phyloP scores from a whole-genome alignment of 53 echinoderm and acorn worm genomes.

The Luidia sarsii region DNA sequence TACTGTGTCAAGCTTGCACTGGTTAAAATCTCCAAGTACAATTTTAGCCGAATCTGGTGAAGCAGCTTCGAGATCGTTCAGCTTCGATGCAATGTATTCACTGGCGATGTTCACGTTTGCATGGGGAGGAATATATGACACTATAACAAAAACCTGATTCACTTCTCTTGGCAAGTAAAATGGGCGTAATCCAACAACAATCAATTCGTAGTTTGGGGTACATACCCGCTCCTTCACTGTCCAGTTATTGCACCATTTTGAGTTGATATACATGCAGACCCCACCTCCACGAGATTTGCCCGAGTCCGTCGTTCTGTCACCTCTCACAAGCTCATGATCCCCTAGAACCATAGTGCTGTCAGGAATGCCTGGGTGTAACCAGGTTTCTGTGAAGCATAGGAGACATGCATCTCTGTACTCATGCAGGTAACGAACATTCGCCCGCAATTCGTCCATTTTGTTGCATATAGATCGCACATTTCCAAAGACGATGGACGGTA shows the following conservation, averaged over 20 bases:
- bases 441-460: slow-evolving; percentile 52
- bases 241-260: slow-evolving; percentile 15
- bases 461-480: slow-evolving; percentile 29
- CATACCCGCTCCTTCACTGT: neutral
- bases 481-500: neutral
- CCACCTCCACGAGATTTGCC: slow-evolving; percentile 23
- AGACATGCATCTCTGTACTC: slow-evolving; percentile 39
- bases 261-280: slow-evolving; percentile 20
- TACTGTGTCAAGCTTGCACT: slow-evolving; percentile 22
- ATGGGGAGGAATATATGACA: slow-evolving; percentile 53
- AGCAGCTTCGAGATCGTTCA: slow-evolving; percentile 9
- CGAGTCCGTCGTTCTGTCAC: slow-evolving; percentile 46
- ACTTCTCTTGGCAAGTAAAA: slow-evolving; percentile 65
- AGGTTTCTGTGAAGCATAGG: slow-evolving; percentile 60
- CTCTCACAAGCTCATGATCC: slow-evolving; percentile 6
- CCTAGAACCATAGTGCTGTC: neutral
- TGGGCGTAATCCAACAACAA: slow-evolving; percentile 41
- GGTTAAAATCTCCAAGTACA: slow-evolving; percentile 60
- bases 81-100: slow-evolving; percentile 13
- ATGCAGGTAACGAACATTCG: slow-evolving; percentile 13
- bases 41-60: slow-evolving; percentile 56
- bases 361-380: slow-evolving; percentile 28
- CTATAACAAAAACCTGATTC: slow-evolving; percentile 43
- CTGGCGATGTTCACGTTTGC: slow-evolving; percentile 47
- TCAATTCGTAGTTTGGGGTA: slow-evolving; percentile 32